Evolutionary conservation across 2,113 vertebrate genomes (phyloP).

Genomic region (Calypte anna): DNA sequence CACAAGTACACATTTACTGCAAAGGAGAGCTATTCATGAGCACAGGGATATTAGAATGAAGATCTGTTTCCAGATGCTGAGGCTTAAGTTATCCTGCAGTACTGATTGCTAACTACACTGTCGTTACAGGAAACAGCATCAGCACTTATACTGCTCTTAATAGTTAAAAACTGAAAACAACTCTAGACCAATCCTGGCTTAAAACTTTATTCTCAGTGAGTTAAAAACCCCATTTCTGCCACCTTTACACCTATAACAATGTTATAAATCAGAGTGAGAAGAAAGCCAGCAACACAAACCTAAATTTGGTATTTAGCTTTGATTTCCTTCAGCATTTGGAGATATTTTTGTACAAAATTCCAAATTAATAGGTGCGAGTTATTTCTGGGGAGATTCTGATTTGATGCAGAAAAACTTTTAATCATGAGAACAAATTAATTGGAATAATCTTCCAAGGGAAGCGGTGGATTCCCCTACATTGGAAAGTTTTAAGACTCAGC

Average conservation of each 20-base stretch:
- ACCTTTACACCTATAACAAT: not conserved
- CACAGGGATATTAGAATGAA: not conserved
- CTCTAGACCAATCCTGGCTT: not conserved
- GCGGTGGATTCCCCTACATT: too few relatives aligned
- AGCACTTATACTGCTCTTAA: not conserved
- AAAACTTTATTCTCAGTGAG: not conserved
- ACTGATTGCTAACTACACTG: too few relatives aligned
- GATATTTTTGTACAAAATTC: not conserved
- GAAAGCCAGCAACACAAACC: not conserved
- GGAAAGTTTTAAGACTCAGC: too few relatives aligned
- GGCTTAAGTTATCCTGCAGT: not conserved
- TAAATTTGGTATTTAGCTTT: not conserved
- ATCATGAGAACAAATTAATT: too few relatives aligned
- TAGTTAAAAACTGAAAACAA: not conserved
- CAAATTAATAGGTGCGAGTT: not conserved
- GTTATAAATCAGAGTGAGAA: not conserved
- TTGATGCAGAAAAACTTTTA: too few relatives aligned
- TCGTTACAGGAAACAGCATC: not conserved
- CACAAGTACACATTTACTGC: rapidly evolving
- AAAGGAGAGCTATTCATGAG: not conserved
- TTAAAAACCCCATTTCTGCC: not conserved
- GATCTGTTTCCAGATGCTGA: not conserved
- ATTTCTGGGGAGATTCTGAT: too few relatives aligned
- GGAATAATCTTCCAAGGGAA: too few relatives aligned
- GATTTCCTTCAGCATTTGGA: not conserved